Evolutionary conservation across 2,888 invertebrate species (phyloP), one percentile per base, ranked within the genome.

Genomic region (Tetanocera ferruginea): DNA sequence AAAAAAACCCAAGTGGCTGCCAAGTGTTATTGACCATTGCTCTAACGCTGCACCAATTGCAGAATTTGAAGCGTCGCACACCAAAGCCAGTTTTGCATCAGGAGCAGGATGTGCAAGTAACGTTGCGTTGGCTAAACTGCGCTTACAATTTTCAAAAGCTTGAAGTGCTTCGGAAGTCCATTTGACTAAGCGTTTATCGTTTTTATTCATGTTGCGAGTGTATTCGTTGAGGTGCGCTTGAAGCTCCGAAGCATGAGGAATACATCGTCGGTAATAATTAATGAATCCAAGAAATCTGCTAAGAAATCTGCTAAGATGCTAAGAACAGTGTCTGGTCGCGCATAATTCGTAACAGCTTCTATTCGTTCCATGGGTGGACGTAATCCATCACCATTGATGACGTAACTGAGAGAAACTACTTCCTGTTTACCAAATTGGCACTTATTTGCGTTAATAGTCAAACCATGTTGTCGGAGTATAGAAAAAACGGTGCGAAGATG

Each of bases 1-100:
- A 88, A 76, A 86, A 89, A 73, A 82, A 81, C 51, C 76, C 78
- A 2, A 81, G 66, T 28, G 81, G 83, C 67, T 80, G 23, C 76
- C 70, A 77, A 14, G 64, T 49, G 62, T 60, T 70, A 23, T 81
- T 60, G 5, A 79, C 28, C n/a, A 70, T 52, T 83, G 80, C 52
- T 82, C 71, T 14, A 82, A 49, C n/a, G 74, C 71, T 0, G 78
- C n/a, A n/a, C n/a, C n/a, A n/a, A n/a, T n/a, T n/a, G n/a, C n/a
- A n/a, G n/a, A n/a, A n/a, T n/a, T n/a, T n/a, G n/a, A n/a, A n/a
- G n/a, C n/a, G n/a, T n/a, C n/a, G n/a, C n/a, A n/a, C n/a, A 79
- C 4, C 81, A 78, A 62, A 9, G 69, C 72, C 0, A 81, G 66
- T 37, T 72, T 19, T n/a, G 74, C 73, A 19, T 66, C 57, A 34